Evolutionary conservation across 1,140 invertebrate genomes (phyloP).

Genomic region (Uloborus diversus): DNA sequence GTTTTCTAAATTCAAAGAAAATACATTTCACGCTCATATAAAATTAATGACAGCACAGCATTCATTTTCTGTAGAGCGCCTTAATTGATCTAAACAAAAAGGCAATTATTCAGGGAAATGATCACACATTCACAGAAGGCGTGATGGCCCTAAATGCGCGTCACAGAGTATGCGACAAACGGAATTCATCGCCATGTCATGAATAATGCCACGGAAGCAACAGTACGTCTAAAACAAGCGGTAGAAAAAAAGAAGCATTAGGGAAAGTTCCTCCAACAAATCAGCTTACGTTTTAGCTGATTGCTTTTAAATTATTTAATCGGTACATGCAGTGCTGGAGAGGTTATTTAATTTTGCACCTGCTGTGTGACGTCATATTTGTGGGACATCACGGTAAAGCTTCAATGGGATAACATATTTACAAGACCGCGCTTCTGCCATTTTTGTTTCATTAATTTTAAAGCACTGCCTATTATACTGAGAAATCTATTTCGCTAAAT

Average conservation of each 20-base stretch:
- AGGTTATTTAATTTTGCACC: conserved; percentile 42
- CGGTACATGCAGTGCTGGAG: background rate
- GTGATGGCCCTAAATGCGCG: too few species aligned
- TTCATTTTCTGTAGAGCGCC: too few species aligned
- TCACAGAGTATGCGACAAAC: too few species aligned
- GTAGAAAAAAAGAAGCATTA: background rate
- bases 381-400: background rate
- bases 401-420: background rate
- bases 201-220: background rate
- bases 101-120: too few species aligned
- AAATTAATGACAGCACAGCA: too few species aligned
- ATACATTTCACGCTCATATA: too few species aligned
- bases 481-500: too few species aligned
- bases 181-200: background rate
- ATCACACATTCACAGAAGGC: too few species aligned
- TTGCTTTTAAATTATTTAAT: conserved; percentile 44
- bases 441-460: too few species aligned
- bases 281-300: conserved; percentile 31
- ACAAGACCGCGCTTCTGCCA: background rate
- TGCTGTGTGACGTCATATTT: background rate
- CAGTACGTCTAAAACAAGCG: background rate
- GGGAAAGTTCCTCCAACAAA: background rate
- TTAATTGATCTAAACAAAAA: too few species aligned
- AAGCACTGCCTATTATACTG: too few species aligned
- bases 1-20: too few species aligned